These are phyloP conservation scores for Oplegnathus fasciatus DNA, from an alignment of 2,113 vertebrate genomes.

Conservation along the genomic window DNA sequence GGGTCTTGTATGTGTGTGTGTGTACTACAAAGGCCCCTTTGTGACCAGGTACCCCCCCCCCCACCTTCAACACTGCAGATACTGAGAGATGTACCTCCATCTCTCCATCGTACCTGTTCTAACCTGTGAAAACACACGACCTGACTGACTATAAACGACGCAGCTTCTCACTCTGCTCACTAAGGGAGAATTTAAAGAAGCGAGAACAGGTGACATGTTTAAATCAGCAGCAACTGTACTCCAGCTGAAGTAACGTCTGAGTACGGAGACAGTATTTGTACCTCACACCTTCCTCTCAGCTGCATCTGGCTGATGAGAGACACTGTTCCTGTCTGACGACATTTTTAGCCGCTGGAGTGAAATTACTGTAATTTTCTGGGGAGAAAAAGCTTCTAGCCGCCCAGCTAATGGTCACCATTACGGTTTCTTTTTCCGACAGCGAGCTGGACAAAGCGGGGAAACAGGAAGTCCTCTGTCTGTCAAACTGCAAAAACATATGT, in stretches of 20 bases:
- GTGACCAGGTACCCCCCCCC: neutral
- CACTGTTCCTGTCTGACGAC: neutral
- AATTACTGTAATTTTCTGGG: conserved; percentile 63
- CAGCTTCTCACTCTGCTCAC: no score
- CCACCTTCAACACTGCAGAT: neutral
- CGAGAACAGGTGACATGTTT: neutral
- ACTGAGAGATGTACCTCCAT: neutral
- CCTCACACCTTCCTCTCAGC: conserved; percentile 12
- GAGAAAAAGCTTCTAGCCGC: conserved; percentile 30
- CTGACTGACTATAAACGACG: neutral
- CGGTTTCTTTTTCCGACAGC: conserved; percentile 12
- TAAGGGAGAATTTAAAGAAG: no score
- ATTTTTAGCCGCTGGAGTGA: conserved; percentile 27
- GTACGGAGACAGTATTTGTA: neutral
- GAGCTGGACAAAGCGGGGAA: neutral
- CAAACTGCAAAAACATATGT: conserved; percentile 10
- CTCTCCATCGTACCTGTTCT: conserved; percentile 36
- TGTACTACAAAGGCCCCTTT: conserved; percentile 55
- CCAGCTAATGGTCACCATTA: conserved; percentile 56
- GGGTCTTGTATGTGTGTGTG: neutral
- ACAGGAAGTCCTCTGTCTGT: conserved; percentile 46
- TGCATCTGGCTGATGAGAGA: conserved; percentile 24
- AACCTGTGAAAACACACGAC: conserved; percentile 30
- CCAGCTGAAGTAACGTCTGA: neutral
- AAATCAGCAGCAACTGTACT: neutral